These are phyloP conservation scores for Pipistrellus pygmaeus DNA, from an alignment of 2,797 vertebrate genomes.

Conservation along the genomic window DNA sequence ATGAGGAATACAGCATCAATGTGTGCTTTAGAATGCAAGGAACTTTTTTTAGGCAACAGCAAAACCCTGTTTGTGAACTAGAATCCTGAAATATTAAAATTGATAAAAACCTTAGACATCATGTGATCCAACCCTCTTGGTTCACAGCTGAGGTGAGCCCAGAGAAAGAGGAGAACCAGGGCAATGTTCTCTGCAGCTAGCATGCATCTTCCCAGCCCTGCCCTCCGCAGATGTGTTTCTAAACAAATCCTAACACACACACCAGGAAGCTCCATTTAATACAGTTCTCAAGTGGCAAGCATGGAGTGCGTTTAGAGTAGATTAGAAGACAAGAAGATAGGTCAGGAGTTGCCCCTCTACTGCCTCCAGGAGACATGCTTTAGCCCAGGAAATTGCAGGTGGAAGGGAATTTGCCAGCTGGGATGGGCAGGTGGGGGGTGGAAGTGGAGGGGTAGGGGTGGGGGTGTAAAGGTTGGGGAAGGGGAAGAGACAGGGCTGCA, in stretches of 20 bases:
- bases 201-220: slow-evolving; percentile 65
- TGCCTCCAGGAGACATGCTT: slow-evolving; percentile 67
- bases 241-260: slow-evolving; percentile 84
- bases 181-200: slow-evolving; percentile 1
- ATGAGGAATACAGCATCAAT: slow-evolving; percentile 65
- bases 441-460: no score
- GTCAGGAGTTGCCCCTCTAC: slow-evolving; percentile 80
- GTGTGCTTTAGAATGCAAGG: neutral
- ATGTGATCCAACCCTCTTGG: neutral
- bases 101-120: neutral
- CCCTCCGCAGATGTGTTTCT: slow-evolving; percentile 82
- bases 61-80: neutral
- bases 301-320: slow-evolving; percentile 80
- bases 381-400: neutral
- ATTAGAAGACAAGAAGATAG: slow-evolving; percentile 85
- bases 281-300: slow-evolving; percentile 82
- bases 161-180: neutral
- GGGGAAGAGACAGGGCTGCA: neutral
- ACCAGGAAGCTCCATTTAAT: slow-evolving; percentile 84
- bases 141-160: neutral
- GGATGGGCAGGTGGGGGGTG: neutral
- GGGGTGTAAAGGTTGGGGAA: no score
- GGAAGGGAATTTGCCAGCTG: slow-evolving; percentile 37
- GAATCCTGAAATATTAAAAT: slow-evolving; percentile 8
- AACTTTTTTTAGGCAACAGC: neutral